These are phyloP conservation scores for Galerucella nymphaeae DNA, from an alignment of 2,888 invertebrate species.

Conservation along the genomic window DNA sequence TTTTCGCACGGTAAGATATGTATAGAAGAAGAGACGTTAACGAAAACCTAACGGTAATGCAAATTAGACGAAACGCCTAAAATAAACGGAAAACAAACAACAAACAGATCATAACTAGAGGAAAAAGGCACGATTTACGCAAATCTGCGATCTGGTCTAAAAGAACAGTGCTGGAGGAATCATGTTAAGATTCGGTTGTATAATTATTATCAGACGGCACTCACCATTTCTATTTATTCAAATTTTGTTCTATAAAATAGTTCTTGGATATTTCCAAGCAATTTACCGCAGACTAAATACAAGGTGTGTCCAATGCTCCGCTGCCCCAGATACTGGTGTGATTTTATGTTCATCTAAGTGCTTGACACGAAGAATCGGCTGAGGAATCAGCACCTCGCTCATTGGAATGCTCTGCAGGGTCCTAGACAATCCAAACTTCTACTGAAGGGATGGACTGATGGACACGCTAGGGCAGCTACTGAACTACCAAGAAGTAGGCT, in stretches of 20 bases:
- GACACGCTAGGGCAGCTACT: no score
- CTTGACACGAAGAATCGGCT: no score
- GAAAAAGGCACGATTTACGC: slow-evolving; percentile 50
- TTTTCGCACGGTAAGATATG: slow-evolving; percentile 29
- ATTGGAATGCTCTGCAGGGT: no score
- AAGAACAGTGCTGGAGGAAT: slow-evolving; percentile 24
- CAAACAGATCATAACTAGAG: slow-evolving; percentile 51
- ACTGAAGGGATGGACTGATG: no score
- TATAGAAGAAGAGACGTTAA: slow-evolving; percentile 14
- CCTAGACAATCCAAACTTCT: no score
- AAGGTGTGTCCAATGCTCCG: no score
- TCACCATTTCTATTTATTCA: not conserved
- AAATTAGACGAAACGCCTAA: slow-evolving; percentile 46
- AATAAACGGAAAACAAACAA: slow-evolving; percentile 50
- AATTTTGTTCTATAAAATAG: not conserved
- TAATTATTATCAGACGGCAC: slow-evolving; percentile 8
- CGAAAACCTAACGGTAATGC: slow-evolving; percentile 44
- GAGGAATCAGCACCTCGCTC: no score
- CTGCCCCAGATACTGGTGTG: no score
- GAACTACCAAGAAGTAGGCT: no score
- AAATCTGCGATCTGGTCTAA: slow-evolving; percentile 53
- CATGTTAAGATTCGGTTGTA: slow-evolving; percentile 18
- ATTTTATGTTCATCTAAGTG: no score
- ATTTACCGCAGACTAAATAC: no score
- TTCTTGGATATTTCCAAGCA: not conserved